Conservation (phyloP, 2,888 invertebrate genomes). For the Tetramorium bicarinatum region DNA sequence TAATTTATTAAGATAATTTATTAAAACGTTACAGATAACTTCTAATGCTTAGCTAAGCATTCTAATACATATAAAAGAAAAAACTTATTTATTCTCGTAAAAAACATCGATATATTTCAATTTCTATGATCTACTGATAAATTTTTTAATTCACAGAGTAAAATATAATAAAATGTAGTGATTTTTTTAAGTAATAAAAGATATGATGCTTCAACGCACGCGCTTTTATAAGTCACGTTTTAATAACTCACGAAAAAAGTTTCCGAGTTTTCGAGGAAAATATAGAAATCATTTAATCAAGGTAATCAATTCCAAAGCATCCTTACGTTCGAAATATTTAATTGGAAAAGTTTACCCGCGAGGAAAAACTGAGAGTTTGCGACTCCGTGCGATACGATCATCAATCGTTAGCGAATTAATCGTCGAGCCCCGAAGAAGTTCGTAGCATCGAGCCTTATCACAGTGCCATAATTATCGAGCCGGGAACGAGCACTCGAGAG, state of each 20-base stretch:
- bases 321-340: slow-evolving; percentile 29
- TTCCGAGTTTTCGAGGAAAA: not conserved
- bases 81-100: not conserved
- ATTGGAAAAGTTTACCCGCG: slow-evolving; percentile 47
- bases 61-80: not conserved
- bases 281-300: not conserved
- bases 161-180: not conserved
- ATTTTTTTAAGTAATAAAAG: not conserved
- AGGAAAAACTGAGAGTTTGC: not conserved
- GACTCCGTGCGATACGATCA: slow-evolving; percentile 21
- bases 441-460: slow-evolving; percentile 16
- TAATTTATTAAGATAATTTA: slow-evolving; percentile 30
- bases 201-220: not conserved
- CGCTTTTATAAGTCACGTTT: slow-evolving; percentile 5
- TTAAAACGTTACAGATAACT: not conserved
- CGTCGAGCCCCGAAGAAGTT: slow-evolving; percentile 29
- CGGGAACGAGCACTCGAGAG: slow-evolving; percentile 46
- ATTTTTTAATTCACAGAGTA: not conserved
- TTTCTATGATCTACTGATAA: not conserved
- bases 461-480: slow-evolving; percentile 43
- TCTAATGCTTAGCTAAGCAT: not conserved
- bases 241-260: not conserved
- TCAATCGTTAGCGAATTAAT: slow-evolving; percentile 41
- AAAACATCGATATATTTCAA: not conserved
- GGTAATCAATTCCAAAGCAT: not conserved